A percentile compares a stretch with the other conserved stretches of the same genome.
Evolutionary conservation across 2,888 invertebrate species (phyloP).

Genomic region (Tenthredo livida): DNA sequence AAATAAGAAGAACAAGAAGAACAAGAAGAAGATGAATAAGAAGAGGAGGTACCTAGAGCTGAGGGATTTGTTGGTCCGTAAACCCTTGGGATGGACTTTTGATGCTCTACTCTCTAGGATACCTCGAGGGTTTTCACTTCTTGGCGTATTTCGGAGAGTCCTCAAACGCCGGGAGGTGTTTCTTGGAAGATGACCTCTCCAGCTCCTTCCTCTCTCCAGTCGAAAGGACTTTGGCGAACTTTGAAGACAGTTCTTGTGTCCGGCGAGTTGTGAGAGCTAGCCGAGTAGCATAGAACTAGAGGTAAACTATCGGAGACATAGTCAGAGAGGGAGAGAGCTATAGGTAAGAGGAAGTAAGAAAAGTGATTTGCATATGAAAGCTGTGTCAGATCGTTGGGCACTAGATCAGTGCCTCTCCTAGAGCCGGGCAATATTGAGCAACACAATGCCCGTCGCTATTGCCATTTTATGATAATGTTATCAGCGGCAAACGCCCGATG

Average conservation of each 20-base stretch:
- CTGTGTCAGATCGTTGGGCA: constrained; percentile 58
- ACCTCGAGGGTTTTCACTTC: constrained; percentile 28
- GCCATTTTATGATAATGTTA: constrained; percentile 79
- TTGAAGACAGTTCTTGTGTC: constrained; percentile 22
- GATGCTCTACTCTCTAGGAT: constrained; percentile 14
- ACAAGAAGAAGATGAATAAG: background rate
- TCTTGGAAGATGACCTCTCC: constrained; percentile 41
- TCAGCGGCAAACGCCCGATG: constrained; percentile 78
- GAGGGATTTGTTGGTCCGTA: background rate
- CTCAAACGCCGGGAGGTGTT: constrained; percentile 41
- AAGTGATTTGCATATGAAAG: constrained; percentile 69
- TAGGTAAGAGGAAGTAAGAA: constrained; percentile 50
- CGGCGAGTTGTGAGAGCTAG: background rate
- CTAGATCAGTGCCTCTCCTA: constrained; percentile 62
- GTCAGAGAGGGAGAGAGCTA: constrained; percentile 15
- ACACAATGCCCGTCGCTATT: constrained; percentile 75
- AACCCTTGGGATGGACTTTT: constrained; percentile 46
- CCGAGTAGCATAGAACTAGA: background rate
- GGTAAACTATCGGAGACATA: constrained; percentile 48
- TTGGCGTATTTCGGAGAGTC: background rate
- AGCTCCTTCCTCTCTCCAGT: background rate
- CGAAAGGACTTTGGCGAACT: constrained; percentile 19
- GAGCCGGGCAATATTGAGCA: constrained; percentile 54
- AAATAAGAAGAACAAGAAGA: too few species aligned
- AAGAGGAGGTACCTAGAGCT: background rate